Evolutionary conservation across 2,113 vertebrate genomes (phyloP).

Genomic region (Camarhynchus parvulus): DNA sequence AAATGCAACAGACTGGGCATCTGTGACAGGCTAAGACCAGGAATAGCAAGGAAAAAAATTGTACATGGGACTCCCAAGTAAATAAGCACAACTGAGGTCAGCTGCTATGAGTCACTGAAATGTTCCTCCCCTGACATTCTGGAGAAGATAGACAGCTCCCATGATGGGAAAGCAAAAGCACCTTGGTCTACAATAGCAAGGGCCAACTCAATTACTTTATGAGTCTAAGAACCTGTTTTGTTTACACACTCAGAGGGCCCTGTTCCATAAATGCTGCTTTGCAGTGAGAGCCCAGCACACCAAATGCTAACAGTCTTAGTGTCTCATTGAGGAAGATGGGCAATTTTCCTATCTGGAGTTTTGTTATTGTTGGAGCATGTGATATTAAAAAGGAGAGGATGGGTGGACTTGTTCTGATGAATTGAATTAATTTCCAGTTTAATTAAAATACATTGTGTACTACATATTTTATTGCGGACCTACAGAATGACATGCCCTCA

Average conservation of each 20-base stretch:
- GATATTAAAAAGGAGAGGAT: not conserved
- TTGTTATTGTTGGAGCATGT: not conserved
- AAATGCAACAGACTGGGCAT: not conserved
- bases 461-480: constrained; percentile 10
- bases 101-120: not conserved
- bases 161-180: not conserved
- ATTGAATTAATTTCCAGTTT: constrained; percentile 34
- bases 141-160: not conserved
- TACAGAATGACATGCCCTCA: not conserved
- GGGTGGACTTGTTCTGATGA: constrained; percentile 4
- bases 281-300: not conserved
- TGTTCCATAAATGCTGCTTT: not conserved
- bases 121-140: not conserved
- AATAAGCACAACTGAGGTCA: not conserved
- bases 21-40: not conserved
- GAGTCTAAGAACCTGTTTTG: not conserved
- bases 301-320: not conserved
- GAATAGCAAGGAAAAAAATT: not conserved
- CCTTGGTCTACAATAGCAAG: not conserved
- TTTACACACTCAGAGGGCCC: not conserved
- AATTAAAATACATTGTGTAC: constrained; percentile 26
- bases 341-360: not conserved
- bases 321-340: not conserved
- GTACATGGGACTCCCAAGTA: not conserved
- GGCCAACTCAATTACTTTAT: not conserved